Evolutionary conservation across 2,113 vertebrate genomes (phyloP).

Genomic region (Bothrops jararaca): DNA sequence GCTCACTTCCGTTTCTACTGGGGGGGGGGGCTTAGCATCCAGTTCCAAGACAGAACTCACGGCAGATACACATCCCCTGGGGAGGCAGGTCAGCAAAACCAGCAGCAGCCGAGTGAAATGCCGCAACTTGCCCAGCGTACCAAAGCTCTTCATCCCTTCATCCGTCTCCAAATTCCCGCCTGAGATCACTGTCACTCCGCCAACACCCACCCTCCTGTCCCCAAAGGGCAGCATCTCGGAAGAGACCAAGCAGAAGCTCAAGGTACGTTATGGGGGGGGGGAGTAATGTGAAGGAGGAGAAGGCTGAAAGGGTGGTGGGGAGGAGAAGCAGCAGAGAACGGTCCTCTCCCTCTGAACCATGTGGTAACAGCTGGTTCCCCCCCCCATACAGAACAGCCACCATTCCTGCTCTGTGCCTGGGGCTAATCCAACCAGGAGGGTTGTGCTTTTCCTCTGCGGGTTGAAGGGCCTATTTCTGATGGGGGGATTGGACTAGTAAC

Average conservation of each 20-base stretch:
- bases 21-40: slow-evolving; percentile 53
- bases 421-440: background rate
- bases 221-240: slow-evolving; percentile 98
- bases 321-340: background rate
- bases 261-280: slow-evolving; percentile 70
- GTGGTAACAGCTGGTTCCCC: background rate
- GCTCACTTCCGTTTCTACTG: slow-evolving; percentile 29
- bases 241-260: slow-evolving; percentile 97
- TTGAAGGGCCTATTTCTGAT: background rate
- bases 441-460: background rate
- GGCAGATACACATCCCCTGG: slow-evolving; percentile 62
- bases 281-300: background rate
- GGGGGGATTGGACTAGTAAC: slow-evolving; percentile 24
- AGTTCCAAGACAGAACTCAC: slow-evolving; percentile 71
- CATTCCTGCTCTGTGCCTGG: background rate
- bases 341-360: background rate
- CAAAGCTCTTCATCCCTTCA: slow-evolving; percentile 96
- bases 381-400: background rate
- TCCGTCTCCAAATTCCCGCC: slow-evolving; percentile 92
- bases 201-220: slow-evolving; percentile 95
- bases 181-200: slow-evolving; percentile 97
- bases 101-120: slow-evolving; percentile 83
- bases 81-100: slow-evolving; percentile 72
- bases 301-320: too few relatives aligned
- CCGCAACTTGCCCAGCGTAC: slow-evolving; percentile 87